Evolutionary conservation across 1,140 invertebrate species (phyloP).

Genomic region (Cotesia typhae): DNA sequence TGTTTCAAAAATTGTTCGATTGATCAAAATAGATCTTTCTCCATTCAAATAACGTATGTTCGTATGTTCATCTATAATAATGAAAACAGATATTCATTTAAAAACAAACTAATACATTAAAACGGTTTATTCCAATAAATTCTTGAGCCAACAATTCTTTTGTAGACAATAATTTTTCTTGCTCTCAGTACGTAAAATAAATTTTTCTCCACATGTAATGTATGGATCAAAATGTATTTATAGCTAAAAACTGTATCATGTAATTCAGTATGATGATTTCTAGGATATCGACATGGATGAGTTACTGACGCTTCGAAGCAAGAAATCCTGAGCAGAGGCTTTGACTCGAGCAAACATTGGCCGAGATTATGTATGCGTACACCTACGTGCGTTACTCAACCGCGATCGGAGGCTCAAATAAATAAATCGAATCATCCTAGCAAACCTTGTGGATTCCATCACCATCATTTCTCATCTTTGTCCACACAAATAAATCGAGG

Average conservation of each 20-base stretch:
- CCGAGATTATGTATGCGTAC: conserved; percentile 24
- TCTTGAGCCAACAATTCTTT: too few species aligned
- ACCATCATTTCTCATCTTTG: conserved; percentile 4
- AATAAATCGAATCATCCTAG: conserved; percentile 45
- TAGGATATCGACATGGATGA: background rate
- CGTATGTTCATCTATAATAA: too few species aligned
- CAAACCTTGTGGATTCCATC: conserved; percentile 21
- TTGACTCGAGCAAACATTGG: conserved; percentile 33
- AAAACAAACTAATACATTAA: too few species aligned
- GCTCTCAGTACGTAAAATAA: too few species aligned
- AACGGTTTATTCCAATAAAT: too few species aligned
- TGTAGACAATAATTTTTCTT: too few species aligned
- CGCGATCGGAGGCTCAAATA: conserved; percentile 38
- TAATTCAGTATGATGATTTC: background rate
- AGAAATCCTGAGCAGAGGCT: conserved; percentile 33
- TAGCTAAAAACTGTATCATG: background rate
- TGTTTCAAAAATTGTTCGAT: too few species aligned
- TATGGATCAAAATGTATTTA: background rate
- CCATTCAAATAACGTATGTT: too few species aligned
- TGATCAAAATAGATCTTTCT: too few species aligned
- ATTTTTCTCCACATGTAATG: too few species aligned
- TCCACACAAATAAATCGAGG: background rate
- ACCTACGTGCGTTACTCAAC: background rate
- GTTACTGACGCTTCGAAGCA: background rate
- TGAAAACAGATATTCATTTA: too few species aligned